Evolutionary conservation across 1,140 invertebrate genomes (phyloP), one percentile per base, ranked within the genome.

Genomic region (Drosophila guanche): DNA sequence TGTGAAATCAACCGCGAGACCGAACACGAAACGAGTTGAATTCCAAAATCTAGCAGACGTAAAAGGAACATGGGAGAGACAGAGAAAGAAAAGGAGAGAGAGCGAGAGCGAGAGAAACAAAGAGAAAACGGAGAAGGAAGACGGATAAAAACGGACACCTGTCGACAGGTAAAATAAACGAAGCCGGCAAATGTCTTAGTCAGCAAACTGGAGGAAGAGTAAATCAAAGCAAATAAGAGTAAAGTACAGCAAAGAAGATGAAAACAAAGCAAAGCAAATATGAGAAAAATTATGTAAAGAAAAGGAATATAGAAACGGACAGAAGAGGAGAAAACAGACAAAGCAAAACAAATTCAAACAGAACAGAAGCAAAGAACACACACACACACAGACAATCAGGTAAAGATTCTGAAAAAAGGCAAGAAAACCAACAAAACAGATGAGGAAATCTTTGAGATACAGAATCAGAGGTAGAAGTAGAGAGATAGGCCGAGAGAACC

Each of bases 101-200:
- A 33, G 5, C 27, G 48, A 52, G 25, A 53, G 41, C 52, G 33
- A 43, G 43, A 48, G 42, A 69, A 27, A 70, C 40, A 29, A 29
- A 54, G 33, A 41, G 45, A 52, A 51, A 25, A 29, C 20, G 4
- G 6, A 53, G 54, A 50, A 57, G 25, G 4, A 3, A 51, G 27
- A 46, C 29, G 14, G 20, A 29, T 33, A 47, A 37, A 37, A 27
- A 58, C 37, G 70, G 20, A 60, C 60, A 80, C 77, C 78, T 81
- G 78, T 57, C 72, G 73, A 51, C 79, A 81, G 79, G 79, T 77
- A 74, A 63, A 29, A 37, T 8, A 56, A 81, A 65, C 58, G 50
- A 45, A 62, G 65, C 78, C 69, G 60, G 73, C 45, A 62, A 79
- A 69, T 46, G 58, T 79, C 69, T 79, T 73, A 78, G 67, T 74